A percentile compares a stretch with the other conserved stretches of the same genome.
Conservation (phyloP, 2,888 invertebrate species). For the Ectobius pallidus region DNA sequence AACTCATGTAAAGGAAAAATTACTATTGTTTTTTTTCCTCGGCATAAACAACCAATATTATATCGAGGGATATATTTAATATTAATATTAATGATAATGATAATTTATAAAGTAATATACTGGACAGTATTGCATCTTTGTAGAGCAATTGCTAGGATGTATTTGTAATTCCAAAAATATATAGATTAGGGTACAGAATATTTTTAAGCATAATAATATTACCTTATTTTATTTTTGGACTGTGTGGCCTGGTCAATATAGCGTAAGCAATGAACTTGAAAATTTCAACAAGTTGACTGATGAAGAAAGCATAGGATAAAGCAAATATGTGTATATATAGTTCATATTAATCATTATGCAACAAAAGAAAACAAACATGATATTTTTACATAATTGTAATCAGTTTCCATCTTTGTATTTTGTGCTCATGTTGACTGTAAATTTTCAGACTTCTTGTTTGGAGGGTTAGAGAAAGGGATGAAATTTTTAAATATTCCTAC, state of each 20-base stretch:
- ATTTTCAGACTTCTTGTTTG: too few species aligned
- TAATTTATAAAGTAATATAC: slow-evolving; percentile 39
- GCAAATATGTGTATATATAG: not conserved
- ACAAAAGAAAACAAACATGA: too few species aligned
- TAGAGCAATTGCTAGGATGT: slow-evolving; percentile 31
- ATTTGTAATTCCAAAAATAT: slow-evolving; percentile 20
- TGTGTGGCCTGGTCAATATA: not conserved
- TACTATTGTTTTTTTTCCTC: slow-evolving; percentile 23
- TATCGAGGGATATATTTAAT: slow-evolving; percentile 30
- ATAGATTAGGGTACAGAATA: not conserved
- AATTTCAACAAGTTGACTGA: slow-evolving; percentile 1
- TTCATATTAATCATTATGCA: too few species aligned
- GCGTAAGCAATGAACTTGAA: too few species aligned
- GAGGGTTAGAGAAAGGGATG: too few species aligned
- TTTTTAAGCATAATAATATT: not conserved
- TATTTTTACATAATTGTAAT: too few species aligned
- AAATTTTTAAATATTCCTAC: too few species aligned
- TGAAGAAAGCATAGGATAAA: not conserved
- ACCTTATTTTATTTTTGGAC: not conserved
- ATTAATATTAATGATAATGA: slow-evolving; percentile 34
- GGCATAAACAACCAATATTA: not conserved
- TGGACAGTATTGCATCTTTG: slow-evolving; percentile 29
- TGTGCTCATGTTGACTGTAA: too few species aligned
- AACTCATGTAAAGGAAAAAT: slow-evolving; percentile 17
- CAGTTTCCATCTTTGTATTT: too few species aligned